These are phyloP conservation scores for Steinernema khuongi DNA, from an alignment of 1,140 invertebrate genomes.

Conservation along the genomic window DNA sequence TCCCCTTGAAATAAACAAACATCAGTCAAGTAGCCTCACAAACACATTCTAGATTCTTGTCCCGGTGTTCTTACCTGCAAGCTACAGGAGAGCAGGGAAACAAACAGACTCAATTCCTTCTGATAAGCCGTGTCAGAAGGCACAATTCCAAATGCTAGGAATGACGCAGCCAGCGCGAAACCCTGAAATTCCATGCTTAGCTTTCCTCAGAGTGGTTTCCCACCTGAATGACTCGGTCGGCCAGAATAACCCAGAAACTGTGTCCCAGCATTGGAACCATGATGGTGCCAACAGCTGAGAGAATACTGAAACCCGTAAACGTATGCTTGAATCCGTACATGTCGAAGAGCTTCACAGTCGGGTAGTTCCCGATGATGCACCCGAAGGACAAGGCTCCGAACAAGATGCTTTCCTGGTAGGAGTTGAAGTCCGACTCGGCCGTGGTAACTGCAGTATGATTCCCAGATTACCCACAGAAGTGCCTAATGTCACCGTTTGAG, in stretches of 20 bases:
- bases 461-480: background rate
- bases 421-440: background rate
- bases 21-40: background rate
- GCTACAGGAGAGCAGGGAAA: background rate
- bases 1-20: no score
- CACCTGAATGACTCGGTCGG: constrained; percentile 1
- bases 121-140: background rate
- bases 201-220: background rate
- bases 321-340: background rate
- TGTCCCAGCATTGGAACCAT: background rate
- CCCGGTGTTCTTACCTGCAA: background rate
- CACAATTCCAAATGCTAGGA: constrained; percentile 2
- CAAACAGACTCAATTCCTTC: background rate
- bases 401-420: background rate
- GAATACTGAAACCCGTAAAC: constrained; percentile 2
- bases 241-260: background rate
- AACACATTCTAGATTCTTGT: background rate
- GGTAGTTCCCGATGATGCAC: constrained; percentile 10
- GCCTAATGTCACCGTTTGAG: background rate
- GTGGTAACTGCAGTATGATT: background rate
- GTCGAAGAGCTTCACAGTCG: background rate
- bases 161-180: background rate
- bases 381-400: background rate
- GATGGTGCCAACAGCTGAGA: background rate
- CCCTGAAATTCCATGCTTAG: background rate